Evolutionary conservation across 2,888 invertebrate species (phyloP).

Genomic region (Calliphora vomitoria): DNA sequence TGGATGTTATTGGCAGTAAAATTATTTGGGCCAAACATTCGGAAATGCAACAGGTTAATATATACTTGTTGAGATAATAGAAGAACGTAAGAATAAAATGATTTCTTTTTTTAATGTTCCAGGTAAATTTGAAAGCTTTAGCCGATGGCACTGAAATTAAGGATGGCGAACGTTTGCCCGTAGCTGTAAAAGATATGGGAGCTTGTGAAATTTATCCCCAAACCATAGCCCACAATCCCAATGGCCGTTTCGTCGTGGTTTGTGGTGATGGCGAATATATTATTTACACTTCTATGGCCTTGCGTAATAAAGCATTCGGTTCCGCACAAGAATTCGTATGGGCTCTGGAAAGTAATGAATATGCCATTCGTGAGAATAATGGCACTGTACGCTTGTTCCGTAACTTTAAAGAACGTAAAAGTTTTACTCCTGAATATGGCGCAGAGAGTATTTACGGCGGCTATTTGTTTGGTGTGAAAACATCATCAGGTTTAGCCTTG

Average conservation of each 20-base stretch:
- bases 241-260: slow-evolving; percentile 96
- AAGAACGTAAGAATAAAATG: background rate
- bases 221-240: slow-evolving; percentile 98
- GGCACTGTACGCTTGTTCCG: slow-evolving; percentile 97
- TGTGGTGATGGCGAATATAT: slow-evolving; percentile 99
- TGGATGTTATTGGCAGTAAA: slow-evolving; percentile 99
- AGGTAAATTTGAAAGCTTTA: slow-evolving; percentile 82
- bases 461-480: slow-evolving; percentile 94
- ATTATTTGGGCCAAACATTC: slow-evolving; percentile 99
- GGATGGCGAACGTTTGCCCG: slow-evolving; percentile 96
- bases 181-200: slow-evolving; percentile 99
- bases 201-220: slow-evolving; percentile 99
- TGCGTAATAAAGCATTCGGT: slow-evolving; percentile 99
- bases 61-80: background rate
- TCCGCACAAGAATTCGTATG: slow-evolving; percentile 99
- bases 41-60: slow-evolving; percentile 93
- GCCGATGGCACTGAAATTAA: slow-evolving; percentile 88
- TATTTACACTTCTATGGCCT: slow-evolving; percentile 99
- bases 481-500: slow-evolving; percentile 96
- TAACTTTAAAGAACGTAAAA: slow-evolving; percentile 98
- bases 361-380: slow-evolving; percentile 94
- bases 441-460: slow-evolving; percentile 98
- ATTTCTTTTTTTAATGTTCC: background rate
- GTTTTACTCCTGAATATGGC: slow-evolving; percentile 98
- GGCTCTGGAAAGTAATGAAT: slow-evolving; percentile 98